phyloP scores from a whole-genome alignment of 1,140 invertebrate species.

The Bemisia tabaci region DNA sequence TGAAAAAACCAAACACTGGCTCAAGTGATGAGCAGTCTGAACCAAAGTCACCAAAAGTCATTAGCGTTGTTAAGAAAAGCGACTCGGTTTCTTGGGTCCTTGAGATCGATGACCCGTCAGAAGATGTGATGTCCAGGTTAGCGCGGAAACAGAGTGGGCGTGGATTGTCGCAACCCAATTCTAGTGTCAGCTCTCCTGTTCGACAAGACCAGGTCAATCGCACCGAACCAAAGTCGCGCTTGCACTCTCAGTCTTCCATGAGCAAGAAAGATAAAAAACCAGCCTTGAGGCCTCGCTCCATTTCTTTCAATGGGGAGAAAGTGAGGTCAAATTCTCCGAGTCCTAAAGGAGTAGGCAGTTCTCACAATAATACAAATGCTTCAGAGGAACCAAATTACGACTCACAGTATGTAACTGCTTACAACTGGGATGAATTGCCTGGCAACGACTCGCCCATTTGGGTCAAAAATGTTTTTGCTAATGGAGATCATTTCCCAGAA shows the following conservation, averaged over 20 bases:
- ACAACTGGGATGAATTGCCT: neutral
- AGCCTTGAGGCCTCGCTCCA: neutral
- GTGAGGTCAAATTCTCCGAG: no score
- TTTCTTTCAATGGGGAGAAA: neutral
- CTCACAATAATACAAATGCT: neutral
- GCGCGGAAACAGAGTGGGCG: constrained; percentile 11
- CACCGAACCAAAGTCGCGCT: neutral
- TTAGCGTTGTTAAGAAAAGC: constrained; percentile 64
- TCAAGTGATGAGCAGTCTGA: neutral
- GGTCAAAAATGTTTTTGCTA: neutral
- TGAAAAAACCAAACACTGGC: neutral
- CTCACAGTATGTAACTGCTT: neutral
- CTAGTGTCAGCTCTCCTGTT: neutral
- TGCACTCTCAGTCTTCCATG: neutral
- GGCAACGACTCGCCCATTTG: neutral
- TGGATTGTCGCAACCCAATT: neutral
- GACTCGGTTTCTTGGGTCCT: constrained; percentile 72
- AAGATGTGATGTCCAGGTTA: constrained; percentile 30
- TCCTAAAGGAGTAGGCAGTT: neutral
- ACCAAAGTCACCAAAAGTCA: constrained; percentile 37
- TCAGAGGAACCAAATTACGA: neutral
- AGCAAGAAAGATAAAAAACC: neutral
- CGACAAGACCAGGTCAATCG: neutral
- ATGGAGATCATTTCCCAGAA: neutral
- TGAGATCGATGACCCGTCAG: constrained; percentile 57